Percentiles rank a stretch among this genome's conserved stretches.
Evolutionary conservation across 2,113 vertebrate genomes (phyloP).

Genomic region (Tylochromis polylepis): DNA sequence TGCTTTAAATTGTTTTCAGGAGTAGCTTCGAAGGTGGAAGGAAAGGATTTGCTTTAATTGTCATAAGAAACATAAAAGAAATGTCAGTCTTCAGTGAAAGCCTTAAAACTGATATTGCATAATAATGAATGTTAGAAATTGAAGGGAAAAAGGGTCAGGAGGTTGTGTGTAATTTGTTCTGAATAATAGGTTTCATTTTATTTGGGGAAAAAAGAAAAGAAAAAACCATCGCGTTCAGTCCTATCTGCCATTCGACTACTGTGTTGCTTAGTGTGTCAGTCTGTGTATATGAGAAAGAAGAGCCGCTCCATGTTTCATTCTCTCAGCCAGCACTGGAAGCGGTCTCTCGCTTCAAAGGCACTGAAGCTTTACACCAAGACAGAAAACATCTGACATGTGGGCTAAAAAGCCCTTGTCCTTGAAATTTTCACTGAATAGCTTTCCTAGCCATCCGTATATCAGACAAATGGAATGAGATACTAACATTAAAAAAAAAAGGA

Average conservation of each 20-base stretch:
- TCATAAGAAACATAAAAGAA: background rate
- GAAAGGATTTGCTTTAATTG: background rate
- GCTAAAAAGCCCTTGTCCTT: background rate
- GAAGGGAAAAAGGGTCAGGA: background rate
- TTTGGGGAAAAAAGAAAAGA: fast-evolving
- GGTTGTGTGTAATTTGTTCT: background rate
- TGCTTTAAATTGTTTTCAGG: background rate
- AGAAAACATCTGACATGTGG: background rate
- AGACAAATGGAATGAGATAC: background rate
- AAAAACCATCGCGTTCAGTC: background rate
- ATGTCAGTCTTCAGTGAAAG: background rate
- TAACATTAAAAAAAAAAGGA: background rate
- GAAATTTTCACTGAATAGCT: background rate
- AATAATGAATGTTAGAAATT: background rate
- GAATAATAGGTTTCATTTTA: background rate
- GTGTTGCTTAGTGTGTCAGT: background rate
- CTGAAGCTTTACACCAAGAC: background rate
- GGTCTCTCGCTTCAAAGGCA: background rate
- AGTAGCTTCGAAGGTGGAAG: background rate
- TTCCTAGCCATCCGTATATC: background rate
- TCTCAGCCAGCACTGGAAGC: background rate
- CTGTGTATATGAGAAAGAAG: background rate
- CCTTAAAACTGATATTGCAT: background rate
- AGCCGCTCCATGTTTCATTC: background rate
- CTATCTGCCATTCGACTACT: background rate